Evolutionary conservation across 2,888 invertebrate species (phyloP).

Genomic region (Phyto melanocephala): DNA sequence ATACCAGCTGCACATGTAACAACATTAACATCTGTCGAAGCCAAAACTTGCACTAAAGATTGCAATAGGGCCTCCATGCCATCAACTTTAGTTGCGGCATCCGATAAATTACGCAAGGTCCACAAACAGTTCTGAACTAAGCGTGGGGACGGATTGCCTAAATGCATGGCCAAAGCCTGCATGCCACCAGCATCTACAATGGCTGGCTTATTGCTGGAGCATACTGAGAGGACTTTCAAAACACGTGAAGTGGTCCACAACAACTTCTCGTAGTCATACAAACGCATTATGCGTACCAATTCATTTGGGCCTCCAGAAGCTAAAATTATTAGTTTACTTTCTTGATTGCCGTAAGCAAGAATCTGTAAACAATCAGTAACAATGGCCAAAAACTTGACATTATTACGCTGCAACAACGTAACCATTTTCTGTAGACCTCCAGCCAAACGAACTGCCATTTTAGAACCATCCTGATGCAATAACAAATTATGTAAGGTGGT

Average conservation of each 20-base stretch:
- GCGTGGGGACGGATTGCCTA: constrained; percentile 94
- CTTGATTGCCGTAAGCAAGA: constrained; percentile 97
- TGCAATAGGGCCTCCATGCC: constrained; percentile 91
- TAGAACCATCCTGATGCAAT: constrained; percentile 98
- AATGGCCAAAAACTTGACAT: constrained; percentile 98
- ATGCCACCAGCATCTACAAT: constrained; percentile 99
- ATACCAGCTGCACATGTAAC: constrained; percentile 99
- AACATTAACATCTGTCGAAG: constrained; percentile 95
- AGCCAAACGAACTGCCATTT: constrained; percentile 97
- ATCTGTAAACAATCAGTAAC: constrained; percentile 99
- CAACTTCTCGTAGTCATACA: constrained; percentile 98
- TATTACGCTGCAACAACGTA: constrained; percentile 96
- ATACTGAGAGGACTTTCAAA: constrained; percentile 97
- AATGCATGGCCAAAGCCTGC: constrained; percentile 97
- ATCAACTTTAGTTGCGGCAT: constrained; percentile 98
- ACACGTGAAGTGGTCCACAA: constrained; percentile 99
- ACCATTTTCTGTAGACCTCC: constrained; percentile 99
- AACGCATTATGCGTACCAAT: constrained; percentile 97
- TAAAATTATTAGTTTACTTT: constrained; percentile 97
- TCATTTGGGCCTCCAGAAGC: constrained; percentile 98
- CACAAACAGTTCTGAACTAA: constrained; percentile 98
- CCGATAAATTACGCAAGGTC: constrained; percentile 98
- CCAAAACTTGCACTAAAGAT: constrained; percentile 93
- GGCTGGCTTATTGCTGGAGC: constrained; percentile 98
- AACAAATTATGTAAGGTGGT: constrained; percentile 98